Evolutionary conservation across 2,888 invertebrate genomes (phyloP), one percentile per base, ranked within the genome.

Genomic region (Catocala fraxini): DNA sequence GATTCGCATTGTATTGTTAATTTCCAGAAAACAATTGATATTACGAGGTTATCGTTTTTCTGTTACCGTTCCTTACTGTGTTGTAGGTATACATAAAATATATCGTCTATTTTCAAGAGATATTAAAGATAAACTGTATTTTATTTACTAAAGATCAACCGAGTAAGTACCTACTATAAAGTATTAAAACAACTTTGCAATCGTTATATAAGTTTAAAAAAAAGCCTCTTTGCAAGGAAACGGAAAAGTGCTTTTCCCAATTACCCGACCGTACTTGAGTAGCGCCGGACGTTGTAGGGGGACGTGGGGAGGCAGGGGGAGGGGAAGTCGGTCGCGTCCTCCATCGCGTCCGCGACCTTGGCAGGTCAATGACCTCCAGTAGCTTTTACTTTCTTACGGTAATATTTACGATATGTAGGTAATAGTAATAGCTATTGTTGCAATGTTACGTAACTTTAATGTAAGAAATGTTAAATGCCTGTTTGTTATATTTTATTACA

Each of bases 311-410:
- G 33, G 41, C 13, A 6, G 45, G 42, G 56, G 35, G 39, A 25
- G 39, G 58, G 64, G 48, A 54, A 57, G 42, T 57, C 45, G 46
- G 62, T 45, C 43, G 55, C 71, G 75, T 75, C 77, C 77, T 82
- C 75, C 59, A 73, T 41, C 57, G 47, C 58, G 70, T 55, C 60
- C 67, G 67, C 80, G 83, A 80, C 83, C 83, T 83, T 84, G 81
- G 59, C 58, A 62, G 77, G 77, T 82, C 79, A 80, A 70, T 63
- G 70, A 75, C 75, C 74, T 59, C 60, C 65, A 70, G 69, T 74
- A 68, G 75, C 76, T 80, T 79, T 83, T 76, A 80, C 84, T 83
- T 82, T 83, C 71, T 58, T 77, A 71, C 47, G 58, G 10, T 65
- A 64, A 63, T 67, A 52, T 60, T 76, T 68, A 73, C 72, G 13